Conservation (phyloP, 1,140 invertebrate genomes). For the Mya arenaria region DNA sequence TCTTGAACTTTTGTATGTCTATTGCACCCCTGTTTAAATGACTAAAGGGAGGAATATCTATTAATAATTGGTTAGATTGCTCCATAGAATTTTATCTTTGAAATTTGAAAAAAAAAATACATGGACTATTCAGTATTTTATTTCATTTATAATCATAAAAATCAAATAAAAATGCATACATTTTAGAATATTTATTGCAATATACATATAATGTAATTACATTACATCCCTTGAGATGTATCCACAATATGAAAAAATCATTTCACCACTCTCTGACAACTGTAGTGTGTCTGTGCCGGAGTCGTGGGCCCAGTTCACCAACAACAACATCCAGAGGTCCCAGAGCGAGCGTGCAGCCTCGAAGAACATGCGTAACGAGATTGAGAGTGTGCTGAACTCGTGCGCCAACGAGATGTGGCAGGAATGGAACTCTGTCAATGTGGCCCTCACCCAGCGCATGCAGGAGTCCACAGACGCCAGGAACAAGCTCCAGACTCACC, state of each 20-base stretch:
- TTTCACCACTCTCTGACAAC: no score
- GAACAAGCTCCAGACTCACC: constrained; percentile 90
- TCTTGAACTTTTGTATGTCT: no score
- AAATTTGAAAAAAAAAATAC: no score
- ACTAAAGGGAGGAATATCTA: no score
- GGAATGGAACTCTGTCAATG: constrained; percentile 88
- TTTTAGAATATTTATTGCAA: not conserved
- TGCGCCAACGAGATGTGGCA: constrained; percentile 94
- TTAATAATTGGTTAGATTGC: no score
- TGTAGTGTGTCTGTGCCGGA: constrained; percentile 91
- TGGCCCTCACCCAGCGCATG: constrained; percentile 77
- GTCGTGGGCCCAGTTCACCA: constrained; percentile 93
- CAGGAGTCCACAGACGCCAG: constrained; percentile 79
- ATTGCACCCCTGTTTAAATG: no score
- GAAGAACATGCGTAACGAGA: constrained; percentile 89
- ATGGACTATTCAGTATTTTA: no score
- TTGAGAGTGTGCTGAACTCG: constrained; percentile 91
- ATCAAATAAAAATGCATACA: no score
- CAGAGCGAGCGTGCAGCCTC: constrained; percentile 92
- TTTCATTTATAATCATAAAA: no score
- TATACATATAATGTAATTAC: not conserved
- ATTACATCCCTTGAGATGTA: no score
- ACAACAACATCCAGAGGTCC: constrained; percentile 91
- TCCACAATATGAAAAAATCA: no score
- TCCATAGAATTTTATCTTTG: no score